Evolutionary conservation across 2,113 vertebrate species (phyloP).

Genomic region (Paedocypris sp.): DNA sequence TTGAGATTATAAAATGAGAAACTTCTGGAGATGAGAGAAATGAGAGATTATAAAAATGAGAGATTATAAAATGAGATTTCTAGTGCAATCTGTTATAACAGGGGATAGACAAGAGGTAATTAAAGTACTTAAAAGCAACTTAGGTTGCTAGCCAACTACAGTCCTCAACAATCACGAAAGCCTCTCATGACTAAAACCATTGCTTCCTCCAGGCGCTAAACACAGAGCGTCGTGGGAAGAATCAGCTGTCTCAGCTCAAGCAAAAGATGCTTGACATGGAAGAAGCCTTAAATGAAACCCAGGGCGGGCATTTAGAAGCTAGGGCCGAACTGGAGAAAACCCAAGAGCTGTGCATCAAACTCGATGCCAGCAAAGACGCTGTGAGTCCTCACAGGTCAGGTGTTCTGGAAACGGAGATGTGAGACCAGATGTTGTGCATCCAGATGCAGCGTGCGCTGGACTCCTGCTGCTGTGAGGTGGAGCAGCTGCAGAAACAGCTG

Average conservation of each 20-base stretch:
- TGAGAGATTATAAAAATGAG: no score
- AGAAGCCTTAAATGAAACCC: constrained; percentile 52
- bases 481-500: constrained; percentile 64
- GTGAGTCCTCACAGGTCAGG: constrained; percentile 51
- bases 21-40: no score
- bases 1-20: no score
- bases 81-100: no score
- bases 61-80: no score
- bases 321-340: constrained; percentile 58
- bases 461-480: constrained; percentile 55
- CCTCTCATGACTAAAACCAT: neutral
- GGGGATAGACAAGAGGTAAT: no score
- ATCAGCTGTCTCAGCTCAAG: constrained; percentile 53
- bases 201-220: constrained; percentile 30
- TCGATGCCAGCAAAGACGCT: constrained; percentile 59
- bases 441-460: constrained; percentile 62
- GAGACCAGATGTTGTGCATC: neutral
- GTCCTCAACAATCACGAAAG: neutral
- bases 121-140: no score
- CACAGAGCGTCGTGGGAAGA: constrained; percentile 55
- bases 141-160: no score
- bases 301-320: constrained; percentile 46
- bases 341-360: constrained; percentile 61
- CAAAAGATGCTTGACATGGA: constrained; percentile 56
- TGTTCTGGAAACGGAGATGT: neutral